Evolutionary conservation across 2,797 vertebrate species (phyloP).

Genomic region (Enteromius mattozi): DNA sequence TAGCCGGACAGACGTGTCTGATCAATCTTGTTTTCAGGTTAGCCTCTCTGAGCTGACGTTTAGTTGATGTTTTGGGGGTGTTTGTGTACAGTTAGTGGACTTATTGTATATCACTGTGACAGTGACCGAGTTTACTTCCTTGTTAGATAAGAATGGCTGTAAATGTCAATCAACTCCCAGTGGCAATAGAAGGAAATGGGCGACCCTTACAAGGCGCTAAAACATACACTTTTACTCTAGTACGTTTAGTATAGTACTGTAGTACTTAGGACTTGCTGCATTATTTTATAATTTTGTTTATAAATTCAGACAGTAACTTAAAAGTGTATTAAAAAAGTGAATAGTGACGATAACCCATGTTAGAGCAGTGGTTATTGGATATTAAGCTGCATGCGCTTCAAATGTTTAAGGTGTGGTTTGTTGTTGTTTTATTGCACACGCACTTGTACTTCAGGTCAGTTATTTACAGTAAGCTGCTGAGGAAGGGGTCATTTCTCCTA

Average conservation of each 20-base stretch:
- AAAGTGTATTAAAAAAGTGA: too few relatives aligned
- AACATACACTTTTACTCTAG: not conserved
- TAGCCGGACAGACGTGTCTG: not conserved
- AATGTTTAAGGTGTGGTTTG: constrained; percentile 13
- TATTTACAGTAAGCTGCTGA: constrained; percentile 30
- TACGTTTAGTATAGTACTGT: not conserved
- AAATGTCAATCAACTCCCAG: not conserved
- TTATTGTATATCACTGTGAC: not conserved
- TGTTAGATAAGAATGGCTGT: constrained; percentile 40
- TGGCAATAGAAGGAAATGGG: not conserved
- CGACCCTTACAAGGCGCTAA: not conserved
- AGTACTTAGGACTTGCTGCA: not conserved
- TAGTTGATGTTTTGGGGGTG: not conserved
- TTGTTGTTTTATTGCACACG: not conserved
- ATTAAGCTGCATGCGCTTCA: not conserved
- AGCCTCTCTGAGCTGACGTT: not conserved
- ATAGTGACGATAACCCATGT: not conserved
- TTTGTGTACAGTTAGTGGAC: not conserved
- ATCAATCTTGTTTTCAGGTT: not conserved
- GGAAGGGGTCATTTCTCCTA: not conserved
- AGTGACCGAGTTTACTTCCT: constrained; percentile 47
- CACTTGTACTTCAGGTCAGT: not conserved
- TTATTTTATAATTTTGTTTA: not conserved
- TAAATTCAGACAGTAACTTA: not conserved
- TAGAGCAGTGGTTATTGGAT: not conserved